Percentiles rank a stretch among this genome's conserved stretches.
Conservation (phyloP, 1,140 invertebrate genomes). For the Zaprionus ghesquierei region DNA sequence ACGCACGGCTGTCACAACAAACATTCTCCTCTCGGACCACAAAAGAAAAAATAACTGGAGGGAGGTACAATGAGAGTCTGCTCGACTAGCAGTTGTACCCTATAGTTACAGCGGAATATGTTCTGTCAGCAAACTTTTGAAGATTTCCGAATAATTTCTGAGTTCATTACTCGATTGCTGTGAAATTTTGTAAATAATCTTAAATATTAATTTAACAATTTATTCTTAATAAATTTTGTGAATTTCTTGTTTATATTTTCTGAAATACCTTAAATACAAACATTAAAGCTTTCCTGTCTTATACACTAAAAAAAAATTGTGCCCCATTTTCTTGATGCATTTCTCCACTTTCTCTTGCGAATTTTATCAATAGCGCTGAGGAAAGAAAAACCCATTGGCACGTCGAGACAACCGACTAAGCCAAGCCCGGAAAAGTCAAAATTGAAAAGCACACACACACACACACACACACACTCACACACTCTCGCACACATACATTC, state of each 20-base stretch:
- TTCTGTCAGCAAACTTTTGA: background rate
- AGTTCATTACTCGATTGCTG: background rate
- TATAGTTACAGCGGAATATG: background rate
- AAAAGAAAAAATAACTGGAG: background rate
- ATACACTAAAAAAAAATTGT: background rate
- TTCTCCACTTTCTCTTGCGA: background rate
- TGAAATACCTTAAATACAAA: background rate
- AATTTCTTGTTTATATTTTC: background rate
- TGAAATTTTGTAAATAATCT: too few species aligned
- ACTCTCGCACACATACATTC: background rate
- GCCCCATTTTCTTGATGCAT: background rate
- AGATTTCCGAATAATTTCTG: background rate
- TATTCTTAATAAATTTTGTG: background rate
- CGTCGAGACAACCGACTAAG: background rate
- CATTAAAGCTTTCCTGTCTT: too few species aligned
- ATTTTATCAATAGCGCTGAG: background rate
- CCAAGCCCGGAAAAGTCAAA: slow-evolving; percentile 3
- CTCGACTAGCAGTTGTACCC: background rate
- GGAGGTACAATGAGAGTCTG: background rate
- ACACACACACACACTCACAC: background rate
- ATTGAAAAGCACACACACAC: background rate
- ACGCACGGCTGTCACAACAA: slow-evolving; percentile 27
- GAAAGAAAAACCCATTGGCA: background rate
- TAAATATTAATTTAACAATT: too few species aligned
- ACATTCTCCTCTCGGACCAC: slow-evolving; percentile 5